A percentile compares a stretch with the other conserved stretches of the same genome.
phyloP scores from a whole-genome alignment of 2,797 vertebrate genomes.

The Scomberomorus guttatus region DNA sequence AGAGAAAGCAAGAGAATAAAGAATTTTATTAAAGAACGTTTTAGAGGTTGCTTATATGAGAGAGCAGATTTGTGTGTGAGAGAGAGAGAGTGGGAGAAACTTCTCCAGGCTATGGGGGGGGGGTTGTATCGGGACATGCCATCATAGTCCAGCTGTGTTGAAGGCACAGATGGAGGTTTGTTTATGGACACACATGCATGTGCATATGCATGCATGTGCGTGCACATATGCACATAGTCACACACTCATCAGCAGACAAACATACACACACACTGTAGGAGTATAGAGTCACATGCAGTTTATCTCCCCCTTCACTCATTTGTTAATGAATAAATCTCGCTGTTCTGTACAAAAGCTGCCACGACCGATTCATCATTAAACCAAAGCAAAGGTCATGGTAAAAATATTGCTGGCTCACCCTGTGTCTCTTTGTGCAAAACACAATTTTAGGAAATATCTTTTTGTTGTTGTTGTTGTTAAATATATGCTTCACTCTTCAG shows the following conservation, averaged over 20 bases:
- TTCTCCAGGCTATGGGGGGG: slow-evolving; percentile 59
- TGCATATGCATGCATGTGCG: slow-evolving; percentile 50
- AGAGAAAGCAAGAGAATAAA: slow-evolving; percentile 29
- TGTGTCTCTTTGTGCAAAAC: slow-evolving; percentile 1
- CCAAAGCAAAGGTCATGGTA: slow-evolving; percentile 50
- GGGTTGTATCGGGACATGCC: slow-evolving; percentile 68
- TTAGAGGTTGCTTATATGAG: slow-evolving; percentile 25
- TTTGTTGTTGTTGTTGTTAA: no score
- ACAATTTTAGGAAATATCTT: slow-evolving; percentile 12
- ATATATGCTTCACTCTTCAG: not conserved
- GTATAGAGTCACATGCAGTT: slow-evolving; percentile 7
- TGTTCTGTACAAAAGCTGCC: slow-evolving; percentile 44
- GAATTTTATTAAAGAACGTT: slow-evolving; percentile 43
- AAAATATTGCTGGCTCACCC: slow-evolving; percentile 24
- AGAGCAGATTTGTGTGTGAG: slow-evolving; percentile 9
- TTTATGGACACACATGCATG: slow-evolving; percentile 62
- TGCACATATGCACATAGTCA: slow-evolving; percentile 40
- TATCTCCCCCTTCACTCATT: slow-evolving; percentile 25
- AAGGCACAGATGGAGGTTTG: slow-evolving; percentile 80
- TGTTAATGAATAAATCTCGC: slow-evolving; percentile 27
- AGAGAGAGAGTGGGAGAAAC: slow-evolving; percentile 38
- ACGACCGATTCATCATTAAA: slow-evolving; percentile 47
- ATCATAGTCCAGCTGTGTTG: slow-evolving; percentile 78
- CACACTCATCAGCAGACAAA: not conserved
- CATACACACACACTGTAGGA: slow-evolving; percentile 34